Percentiles rank a stretch among this genome's conserved stretches.
Evolutionary conservation across 2,888 invertebrate species (phyloP).

Genomic region (Baronia brevicornis): DNA sequence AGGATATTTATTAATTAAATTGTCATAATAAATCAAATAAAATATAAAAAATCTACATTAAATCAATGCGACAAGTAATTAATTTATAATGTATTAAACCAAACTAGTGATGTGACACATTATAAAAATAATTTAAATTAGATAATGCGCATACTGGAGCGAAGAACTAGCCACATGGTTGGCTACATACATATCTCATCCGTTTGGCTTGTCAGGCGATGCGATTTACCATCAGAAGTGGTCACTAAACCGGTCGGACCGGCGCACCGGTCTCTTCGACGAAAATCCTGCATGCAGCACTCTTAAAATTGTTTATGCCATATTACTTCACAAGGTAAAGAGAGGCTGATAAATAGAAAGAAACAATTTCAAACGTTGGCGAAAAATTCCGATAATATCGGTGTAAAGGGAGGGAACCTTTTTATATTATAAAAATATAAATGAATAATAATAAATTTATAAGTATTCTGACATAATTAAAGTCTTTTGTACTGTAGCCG

Average conservation of each 20-base stretch:
- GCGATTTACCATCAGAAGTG: conserved; percentile 68
- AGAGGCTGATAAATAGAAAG: conserved; percentile 19
- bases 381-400: no score
- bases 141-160: conserved; percentile 2
- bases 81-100: conserved; percentile 1
- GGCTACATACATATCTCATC: conserved; percentile 35
- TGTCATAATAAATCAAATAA: no score
- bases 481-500: no score
- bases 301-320: conserved; percentile 51
- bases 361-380: conserved; percentile 17
- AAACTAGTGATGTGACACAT: background rate
- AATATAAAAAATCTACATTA: no score
- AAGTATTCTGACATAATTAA: no score
- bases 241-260: conserved; percentile 64
- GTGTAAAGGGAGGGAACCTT: no score
- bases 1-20: no score
- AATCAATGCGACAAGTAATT: no score
- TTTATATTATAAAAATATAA: no score
- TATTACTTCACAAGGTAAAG: conserved; percentile 34
- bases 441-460: no score
- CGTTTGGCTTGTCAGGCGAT: conserved; percentile 54
- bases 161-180: conserved; percentile 11
- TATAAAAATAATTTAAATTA: conserved; percentile 2
- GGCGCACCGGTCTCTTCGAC: conserved; percentile 46
- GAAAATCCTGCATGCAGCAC: conserved; percentile 49